Evolutionary conservation across 2,888 invertebrate genomes (phyloP).

Genomic region (Synanthedon myopaeformis): DNA sequence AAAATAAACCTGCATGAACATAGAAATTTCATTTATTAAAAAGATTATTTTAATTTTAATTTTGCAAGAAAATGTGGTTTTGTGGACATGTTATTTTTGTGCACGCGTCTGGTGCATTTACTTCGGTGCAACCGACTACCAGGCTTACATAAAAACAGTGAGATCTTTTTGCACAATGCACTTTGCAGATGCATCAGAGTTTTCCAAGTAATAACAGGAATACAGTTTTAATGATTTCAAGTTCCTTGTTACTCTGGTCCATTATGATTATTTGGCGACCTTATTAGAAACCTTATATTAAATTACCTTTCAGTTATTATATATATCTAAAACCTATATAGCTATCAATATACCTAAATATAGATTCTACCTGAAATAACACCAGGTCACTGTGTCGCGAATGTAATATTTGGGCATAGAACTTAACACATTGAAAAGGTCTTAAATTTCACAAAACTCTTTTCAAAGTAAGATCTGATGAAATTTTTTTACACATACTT

Average conservation of each 20-base stretch:
- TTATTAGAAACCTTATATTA: too few species aligned
- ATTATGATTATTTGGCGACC: too few species aligned
- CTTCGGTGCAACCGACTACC: conserved; percentile 43
- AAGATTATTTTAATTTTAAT: too few species aligned
- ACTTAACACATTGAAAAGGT: background rate
- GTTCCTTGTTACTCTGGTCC: too few species aligned
- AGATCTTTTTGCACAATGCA: conserved; percentile 7
- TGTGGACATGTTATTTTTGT: background rate
- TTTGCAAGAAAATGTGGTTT: background rate
- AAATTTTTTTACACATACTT: background rate
- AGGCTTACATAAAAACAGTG: conserved; percentile 35
- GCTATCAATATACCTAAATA: too few species aligned
- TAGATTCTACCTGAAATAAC: too few species aligned
- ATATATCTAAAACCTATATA: too few species aligned
- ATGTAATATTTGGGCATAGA: too few species aligned
- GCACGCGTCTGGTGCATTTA: conserved; percentile 32
- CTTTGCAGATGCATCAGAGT: background rate
- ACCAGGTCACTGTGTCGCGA: too few species aligned
- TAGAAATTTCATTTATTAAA: too few species aligned
- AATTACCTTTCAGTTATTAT: too few species aligned
- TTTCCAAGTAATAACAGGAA: background rate
- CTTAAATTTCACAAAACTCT: background rate
- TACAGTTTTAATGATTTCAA: background rate
- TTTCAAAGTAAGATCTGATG: background rate
- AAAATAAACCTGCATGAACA: too few species aligned